Percentiles rank a stretch among this genome's conserved stretches.
These are phyloP conservation scores for Diacarnus erythraeanus DNA, from an alignment of 37 sponge, comb jelly and placozoan species.

Conservation along the genomic window DNA sequence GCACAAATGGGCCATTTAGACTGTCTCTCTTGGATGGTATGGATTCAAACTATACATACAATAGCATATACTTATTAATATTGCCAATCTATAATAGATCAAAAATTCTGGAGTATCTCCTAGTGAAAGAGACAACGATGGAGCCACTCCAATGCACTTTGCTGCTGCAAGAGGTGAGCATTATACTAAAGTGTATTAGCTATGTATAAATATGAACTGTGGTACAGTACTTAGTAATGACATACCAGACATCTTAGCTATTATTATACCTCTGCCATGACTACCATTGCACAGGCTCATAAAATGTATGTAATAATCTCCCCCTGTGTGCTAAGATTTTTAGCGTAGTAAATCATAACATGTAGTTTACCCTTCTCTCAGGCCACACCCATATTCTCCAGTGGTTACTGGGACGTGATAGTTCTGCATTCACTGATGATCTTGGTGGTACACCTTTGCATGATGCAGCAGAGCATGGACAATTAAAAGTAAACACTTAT, in stretches of 20 bases:
- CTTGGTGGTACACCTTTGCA: conserved; percentile 82
- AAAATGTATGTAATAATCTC: too few relatives aligned
- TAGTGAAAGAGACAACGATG: conserved; percentile 75
- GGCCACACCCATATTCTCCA: conserved; percentile 40
- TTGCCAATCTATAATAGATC: conserved; percentile 35
- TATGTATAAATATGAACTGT: background rate
- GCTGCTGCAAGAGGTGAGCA: conserved; percentile 74
- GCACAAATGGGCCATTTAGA: conserved; percentile 77
- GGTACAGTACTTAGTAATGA: conserved; percentile 2
- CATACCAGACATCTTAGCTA: too few relatives aligned
- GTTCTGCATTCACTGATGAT: conserved; percentile 53
- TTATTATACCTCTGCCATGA: too few relatives aligned
- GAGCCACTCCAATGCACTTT: conserved; percentile 80
- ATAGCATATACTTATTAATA: background rate
- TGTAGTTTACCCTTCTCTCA: background rate
- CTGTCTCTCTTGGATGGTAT: conserved; percentile 64
- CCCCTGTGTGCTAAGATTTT: too few relatives aligned
- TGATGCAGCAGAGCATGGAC: conserved; percentile 87
- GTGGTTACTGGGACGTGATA: conserved; percentile 64
- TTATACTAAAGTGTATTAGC: background rate
- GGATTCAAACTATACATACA: background rate
- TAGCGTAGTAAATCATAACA: background rate
- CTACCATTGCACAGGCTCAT: too few relatives aligned
- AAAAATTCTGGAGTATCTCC: conserved; percentile 44
- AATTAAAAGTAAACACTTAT: conserved; percentile 36